Evolutionary conservation across 53 echinoderm and acorn worm genomes (phyloP).

Genomic region (Astropecten irregularis): DNA sequence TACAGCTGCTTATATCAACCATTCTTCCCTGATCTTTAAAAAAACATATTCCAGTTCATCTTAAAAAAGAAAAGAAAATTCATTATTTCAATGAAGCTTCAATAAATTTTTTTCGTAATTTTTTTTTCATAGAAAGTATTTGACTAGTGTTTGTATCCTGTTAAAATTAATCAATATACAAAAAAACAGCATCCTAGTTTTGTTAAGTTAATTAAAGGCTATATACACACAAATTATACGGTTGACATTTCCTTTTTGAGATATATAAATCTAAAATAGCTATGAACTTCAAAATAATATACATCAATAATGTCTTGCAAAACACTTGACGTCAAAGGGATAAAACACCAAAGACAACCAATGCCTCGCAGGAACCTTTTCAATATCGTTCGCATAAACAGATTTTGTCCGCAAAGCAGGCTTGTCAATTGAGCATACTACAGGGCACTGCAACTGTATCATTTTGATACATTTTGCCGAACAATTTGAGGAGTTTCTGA

Average conservation of each 20-base stretch:
- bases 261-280: constrained; percentile 56
- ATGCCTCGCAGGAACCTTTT: too few relatives aligned
- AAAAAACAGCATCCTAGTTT: constrained; percentile 52
- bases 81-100: constrained; percentile 43
- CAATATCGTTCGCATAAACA: too few relatives aligned
- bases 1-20: constrained; percentile 43
- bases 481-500: too few relatives aligned
- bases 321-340: neutral
- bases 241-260: constrained; percentile 17
- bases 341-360: neutral
- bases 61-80: constrained; percentile 14
- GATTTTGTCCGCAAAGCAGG: too few relatives aligned
- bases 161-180: constrained; percentile 13
- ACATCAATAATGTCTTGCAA: constrained; percentile 30
- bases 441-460: too few relatives aligned
- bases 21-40: constrained; percentile 47
- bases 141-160: constrained; percentile 44
- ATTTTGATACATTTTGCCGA: too few relatives aligned
- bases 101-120: neutral
- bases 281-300: constrained; percentile 48
- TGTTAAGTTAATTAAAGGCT: constrained; percentile 43
- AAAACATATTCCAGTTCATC: constrained; percentile 51
- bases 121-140: constrained; percentile 45
- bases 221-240: constrained; percentile 55
- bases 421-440: too few relatives aligned